Evolutionary conservation across 2,113 vertebrate species (phyloP).

Genomic region (Rattus rattus): DNA sequence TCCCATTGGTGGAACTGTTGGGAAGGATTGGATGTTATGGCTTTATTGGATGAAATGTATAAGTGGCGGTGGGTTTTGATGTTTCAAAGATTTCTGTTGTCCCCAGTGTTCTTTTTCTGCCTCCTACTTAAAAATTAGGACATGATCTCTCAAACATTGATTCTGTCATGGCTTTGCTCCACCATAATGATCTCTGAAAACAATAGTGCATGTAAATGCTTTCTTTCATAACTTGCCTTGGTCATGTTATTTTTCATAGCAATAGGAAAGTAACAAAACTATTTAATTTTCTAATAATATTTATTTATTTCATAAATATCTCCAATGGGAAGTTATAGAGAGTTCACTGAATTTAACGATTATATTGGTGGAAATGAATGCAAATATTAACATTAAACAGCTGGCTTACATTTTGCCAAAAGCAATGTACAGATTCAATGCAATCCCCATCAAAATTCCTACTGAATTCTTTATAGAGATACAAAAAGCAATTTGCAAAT

Average conservation of each 20-base stretch:
- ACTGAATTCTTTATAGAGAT: too few relatives aligned
- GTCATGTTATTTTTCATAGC: background rate
- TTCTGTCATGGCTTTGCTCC: background rate
- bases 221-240: background rate
- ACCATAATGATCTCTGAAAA: background rate
- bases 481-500: too few relatives aligned
- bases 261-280: background rate
- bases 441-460: too few relatives aligned
- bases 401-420: too few relatives aligned
- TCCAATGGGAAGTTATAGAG: background rate
- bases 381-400: background rate
- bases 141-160: background rate
- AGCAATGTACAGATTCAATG: too few relatives aligned
- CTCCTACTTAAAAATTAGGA: background rate
- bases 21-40: background rate
- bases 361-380: background rate
- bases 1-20: background rate
- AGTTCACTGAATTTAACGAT: background rate
- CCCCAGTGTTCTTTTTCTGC: background rate
- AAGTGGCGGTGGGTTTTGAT: background rate
- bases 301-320: background rate
- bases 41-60: background rate
- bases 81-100: background rate
- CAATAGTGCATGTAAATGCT: background rate
- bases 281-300: background rate